These are phyloP conservation scores for Athene noctua DNA, from an alignment of 2,113 vertebrate genomes.

Conservation along the genomic window DNA sequence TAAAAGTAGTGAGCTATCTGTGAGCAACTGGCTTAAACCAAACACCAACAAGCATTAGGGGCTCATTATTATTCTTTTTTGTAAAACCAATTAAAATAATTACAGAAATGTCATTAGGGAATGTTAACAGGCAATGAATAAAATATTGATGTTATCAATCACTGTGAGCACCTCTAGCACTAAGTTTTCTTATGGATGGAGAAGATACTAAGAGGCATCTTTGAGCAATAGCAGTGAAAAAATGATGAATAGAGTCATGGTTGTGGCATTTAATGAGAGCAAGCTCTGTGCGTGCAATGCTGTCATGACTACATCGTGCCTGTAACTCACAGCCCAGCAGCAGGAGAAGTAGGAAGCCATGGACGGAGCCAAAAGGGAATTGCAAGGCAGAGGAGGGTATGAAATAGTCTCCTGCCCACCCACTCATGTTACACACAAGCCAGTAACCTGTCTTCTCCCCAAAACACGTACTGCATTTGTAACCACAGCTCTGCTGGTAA, in stretches of 20 bases:
- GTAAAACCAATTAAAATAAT: constrained; percentile 44
- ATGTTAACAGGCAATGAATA: not conserved
- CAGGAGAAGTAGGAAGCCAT: not conserved
- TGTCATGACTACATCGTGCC: fast-evolving
- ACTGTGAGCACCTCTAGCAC: not conserved
- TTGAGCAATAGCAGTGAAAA: not conserved
- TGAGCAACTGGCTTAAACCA: not conserved
- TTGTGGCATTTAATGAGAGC: not conserved
- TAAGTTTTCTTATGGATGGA: not conserved
- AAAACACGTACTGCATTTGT: fast-evolving
- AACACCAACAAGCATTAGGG: constrained; percentile 9
- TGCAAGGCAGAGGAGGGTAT: not conserved
- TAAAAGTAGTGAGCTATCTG: not conserved
- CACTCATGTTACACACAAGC: not conserved
- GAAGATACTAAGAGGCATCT: not conserved
- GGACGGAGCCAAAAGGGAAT: not conserved
- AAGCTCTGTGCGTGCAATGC: not conserved
- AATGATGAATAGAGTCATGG: not conserved
- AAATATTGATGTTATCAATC: not conserved
- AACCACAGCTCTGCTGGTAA: not conserved
- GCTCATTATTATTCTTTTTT: constrained; percentile 4
- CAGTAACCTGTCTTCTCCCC: not conserved
- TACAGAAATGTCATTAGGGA: not conserved
- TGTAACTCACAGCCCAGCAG: not conserved
- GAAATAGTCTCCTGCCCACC: not conserved